Base-by-base conservation (phyloP, 2,888 invertebrate genomes). In the Brachypterus glaber region DNA sequence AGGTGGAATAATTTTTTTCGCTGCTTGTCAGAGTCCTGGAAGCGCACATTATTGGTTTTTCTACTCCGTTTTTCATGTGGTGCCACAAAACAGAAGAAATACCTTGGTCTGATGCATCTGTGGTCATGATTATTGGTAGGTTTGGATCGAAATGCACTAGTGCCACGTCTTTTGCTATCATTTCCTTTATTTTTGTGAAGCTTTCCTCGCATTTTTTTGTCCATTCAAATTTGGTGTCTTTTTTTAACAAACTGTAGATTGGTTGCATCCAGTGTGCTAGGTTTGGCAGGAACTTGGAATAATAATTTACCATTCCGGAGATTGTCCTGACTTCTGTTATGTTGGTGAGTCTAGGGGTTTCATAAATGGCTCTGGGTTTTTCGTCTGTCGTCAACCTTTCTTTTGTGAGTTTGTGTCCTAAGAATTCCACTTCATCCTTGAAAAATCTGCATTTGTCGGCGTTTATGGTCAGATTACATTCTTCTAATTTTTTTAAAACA, bases 391-490 rank as follows among this genome's bases (percentile, higher is more conserved):
- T 36, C 27, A 46, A 37, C 9, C 44, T 46, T 26, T 37, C 37
- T 18, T 31, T 37, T 15, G 18, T 13, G 4, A 53, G 42, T n/a
- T 11, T 21, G 29, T 51, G 48, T 2, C 57, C 55, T 12, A 64
- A 43, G 45, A 59, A 62, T 11, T 47, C 44, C 11, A 59, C 43
- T 36, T 54, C 40, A 1, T 49, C 27, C 40, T 1, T 49, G 33
- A 53, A 57, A 40, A 63, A 57, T 11, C 41, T 30, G 46, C 59
- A 60, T 37, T 62, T 62, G 12, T 48, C 37, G 15, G 29, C 26
- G 11, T 53, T 50, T 11, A 58, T 40, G 5, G 41, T 53, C 13
- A 53, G 44, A 5, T 53, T 54, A 18, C 51, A 41, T 2, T 50
- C 39, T 11, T 15, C 35, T n/a, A 45, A 50, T 25, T 41, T 48